Evolutionary conservation across 2,888 invertebrate genomes (phyloP).

Genomic region (Oscheius onirici): DNA sequence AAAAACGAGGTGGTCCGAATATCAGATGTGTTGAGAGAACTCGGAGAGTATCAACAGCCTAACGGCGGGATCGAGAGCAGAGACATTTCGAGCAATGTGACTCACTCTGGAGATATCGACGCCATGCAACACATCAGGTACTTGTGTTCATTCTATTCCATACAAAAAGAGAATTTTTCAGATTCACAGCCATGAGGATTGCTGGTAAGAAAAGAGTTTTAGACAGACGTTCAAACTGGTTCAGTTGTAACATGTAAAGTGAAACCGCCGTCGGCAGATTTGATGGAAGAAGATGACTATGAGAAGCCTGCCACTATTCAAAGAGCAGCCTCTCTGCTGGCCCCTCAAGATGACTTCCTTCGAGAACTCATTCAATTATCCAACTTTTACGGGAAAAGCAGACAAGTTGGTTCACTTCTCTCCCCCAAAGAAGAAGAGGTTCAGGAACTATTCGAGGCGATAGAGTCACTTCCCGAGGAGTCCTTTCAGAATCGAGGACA

Average conservation of each 20-base stretch:
- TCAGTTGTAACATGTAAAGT: conserved; percentile 69
- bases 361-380: conserved; percentile 65
- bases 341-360: conserved; percentile 63
- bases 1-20: conserved; percentile 59
- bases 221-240: no score
- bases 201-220: conserved; percentile 35
- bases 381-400: conserved; percentile 65
- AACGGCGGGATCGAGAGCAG: conserved; percentile 42
- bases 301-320: not conserved
- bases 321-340: conserved; percentile 22
- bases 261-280: conserved; percentile 66
- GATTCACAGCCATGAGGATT: conserved; percentile 70
- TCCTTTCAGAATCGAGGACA: not conserved
- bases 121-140: conserved; percentile 66
- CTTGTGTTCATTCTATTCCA: not conserved
- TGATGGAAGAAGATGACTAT: conserved; percentile 35
- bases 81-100: conserved; percentile 60
- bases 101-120: conserved; percentile 69
- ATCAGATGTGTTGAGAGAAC: conserved; percentile 56
- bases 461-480: conserved; percentile 9
- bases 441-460: conserved; percentile 17
- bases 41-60: conserved; percentile 47
- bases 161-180: conserved; percentile 2
- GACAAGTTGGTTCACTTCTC: conserved; percentile 37
- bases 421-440: not conserved